Conservation (phyloP, 2,888 invertebrate species). For the Atherix ibis region DNA sequence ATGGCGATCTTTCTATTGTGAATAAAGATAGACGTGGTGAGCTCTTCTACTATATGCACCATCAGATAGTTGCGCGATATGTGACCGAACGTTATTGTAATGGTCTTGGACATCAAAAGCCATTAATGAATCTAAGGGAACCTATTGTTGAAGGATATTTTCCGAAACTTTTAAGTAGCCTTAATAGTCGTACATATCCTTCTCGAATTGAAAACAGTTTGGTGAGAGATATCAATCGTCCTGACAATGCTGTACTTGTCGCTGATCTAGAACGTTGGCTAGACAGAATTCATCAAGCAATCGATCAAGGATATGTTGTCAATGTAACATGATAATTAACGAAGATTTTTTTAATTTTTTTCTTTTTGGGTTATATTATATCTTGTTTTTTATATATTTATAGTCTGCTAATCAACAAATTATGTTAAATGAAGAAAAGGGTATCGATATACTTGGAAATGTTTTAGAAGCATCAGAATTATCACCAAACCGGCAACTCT, state of each 20-base stretch:
- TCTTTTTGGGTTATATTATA: background rate
- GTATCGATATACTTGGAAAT: slow-evolving; percentile 66
- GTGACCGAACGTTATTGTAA: slow-evolving; percentile 65
- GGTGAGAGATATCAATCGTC: slow-evolving; percentile 48
- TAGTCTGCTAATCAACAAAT: slow-evolving; percentile 9
- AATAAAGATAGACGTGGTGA: slow-evolving; percentile 58
- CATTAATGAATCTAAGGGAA: slow-evolving; percentile 49
- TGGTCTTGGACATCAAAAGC: slow-evolving; percentile 43
- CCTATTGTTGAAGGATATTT: slow-evolving; percentile 65
- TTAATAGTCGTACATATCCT: slow-evolving; percentile 55
- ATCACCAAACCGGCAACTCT: slow-evolving; percentile 48
- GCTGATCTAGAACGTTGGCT: slow-evolving; percentile 59
- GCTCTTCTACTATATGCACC: slow-evolving; percentile 59
- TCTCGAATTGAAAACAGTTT: slow-evolving; percentile 44
- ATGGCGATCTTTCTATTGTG: slow-evolving; percentile 37
- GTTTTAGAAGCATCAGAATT: slow-evolving; percentile 56
- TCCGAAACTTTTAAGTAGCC: slow-evolving; percentile 56
- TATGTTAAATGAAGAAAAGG: slow-evolving; percentile 34
- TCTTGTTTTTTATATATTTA: background rate
- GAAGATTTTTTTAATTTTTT: background rate
- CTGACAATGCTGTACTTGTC: slow-evolving; percentile 35
- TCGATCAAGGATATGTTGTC: slow-evolving; percentile 48
- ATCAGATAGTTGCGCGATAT: slow-evolving; percentile 44
- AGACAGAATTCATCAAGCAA: slow-evolving; percentile 55
- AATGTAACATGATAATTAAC: no score